phyloP scores from a whole-genome alignment of 2,113 vertebrate species.

The Tyto alba region DNA sequence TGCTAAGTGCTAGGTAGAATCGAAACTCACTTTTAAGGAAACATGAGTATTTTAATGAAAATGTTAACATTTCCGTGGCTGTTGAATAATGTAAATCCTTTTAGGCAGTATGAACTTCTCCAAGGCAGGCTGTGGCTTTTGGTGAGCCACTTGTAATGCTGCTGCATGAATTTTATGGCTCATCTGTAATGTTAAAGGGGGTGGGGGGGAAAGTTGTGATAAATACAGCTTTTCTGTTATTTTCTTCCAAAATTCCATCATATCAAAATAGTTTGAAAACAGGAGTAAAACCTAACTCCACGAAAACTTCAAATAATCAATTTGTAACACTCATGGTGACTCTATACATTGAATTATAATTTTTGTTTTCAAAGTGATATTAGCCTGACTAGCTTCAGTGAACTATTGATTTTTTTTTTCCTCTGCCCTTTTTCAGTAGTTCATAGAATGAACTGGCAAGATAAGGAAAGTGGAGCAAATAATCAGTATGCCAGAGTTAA shows the following conservation, averaged over 20 bases:
- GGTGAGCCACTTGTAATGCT: constrained; percentile 79
- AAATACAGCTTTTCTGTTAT: neutral
- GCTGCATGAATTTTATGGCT: constrained; percentile 84
- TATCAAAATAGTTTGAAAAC: neutral
- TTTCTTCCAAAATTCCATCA: neutral
- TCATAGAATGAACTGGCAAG: neutral
- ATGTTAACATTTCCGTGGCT: constrained; percentile 88
- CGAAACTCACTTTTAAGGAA: constrained; percentile 1
- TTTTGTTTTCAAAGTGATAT: neutral
- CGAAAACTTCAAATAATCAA: neutral
- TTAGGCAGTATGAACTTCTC: constrained; percentile 80
- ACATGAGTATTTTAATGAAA: neutral
- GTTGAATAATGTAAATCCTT: constrained; percentile 83
- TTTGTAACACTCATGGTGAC: neutral
- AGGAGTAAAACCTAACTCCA: neutral
- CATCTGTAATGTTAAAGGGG: constrained; percentile 65
- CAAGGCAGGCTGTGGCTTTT: constrained; percentile 81
- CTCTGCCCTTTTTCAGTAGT: neutral
- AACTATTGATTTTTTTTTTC: neutral
- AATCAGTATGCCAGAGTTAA: neutral
- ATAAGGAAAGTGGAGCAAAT: neutral
- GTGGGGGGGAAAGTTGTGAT: neutral
- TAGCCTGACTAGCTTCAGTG: neutral
- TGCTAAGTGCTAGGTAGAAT: neutral
- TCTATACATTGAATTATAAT: neutral